Evolutionary conservation across 2,113 vertebrate species (phyloP).

Genomic region (Nesogale talazaci): DNA sequence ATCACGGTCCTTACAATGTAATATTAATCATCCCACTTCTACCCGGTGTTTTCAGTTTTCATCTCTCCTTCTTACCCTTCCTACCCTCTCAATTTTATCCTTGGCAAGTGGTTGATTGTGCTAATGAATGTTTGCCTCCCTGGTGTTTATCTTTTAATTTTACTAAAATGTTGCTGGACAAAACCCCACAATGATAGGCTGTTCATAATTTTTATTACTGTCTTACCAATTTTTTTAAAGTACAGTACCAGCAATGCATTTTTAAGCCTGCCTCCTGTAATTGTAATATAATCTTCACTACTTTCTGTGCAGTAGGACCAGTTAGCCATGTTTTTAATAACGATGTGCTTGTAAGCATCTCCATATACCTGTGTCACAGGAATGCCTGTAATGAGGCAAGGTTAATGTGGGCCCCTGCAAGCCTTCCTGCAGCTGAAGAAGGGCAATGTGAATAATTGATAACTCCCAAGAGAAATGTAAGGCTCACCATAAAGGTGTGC

Average conservation of each 20-base stretch:
- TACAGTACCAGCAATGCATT: background rate
- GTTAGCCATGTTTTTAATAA: background rate
- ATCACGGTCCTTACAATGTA: no score
- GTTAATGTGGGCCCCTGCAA: background rate
- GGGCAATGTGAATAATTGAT: background rate
- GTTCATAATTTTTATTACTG: constrained; percentile 2
- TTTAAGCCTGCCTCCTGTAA: background rate
- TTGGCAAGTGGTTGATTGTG: no score
- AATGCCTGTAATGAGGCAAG: background rate
- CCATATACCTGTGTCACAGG: background rate
- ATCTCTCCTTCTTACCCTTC: no score
- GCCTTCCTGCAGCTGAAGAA: background rate
- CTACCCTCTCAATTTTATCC: background rate
- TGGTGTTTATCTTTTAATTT: background rate
- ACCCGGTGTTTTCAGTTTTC: no score
- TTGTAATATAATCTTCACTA: background rate
- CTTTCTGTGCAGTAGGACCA: background rate
- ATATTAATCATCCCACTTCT: no score
- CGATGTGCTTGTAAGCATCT: background rate
- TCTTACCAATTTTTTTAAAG: constrained; percentile 19
- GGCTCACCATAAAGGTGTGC: background rate
- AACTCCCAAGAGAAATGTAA: background rate
- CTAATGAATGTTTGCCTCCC: no score
- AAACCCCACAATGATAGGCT: background rate
- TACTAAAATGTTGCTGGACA: constrained; percentile 41